phyloP scores from a whole-genome alignment of 2,113 vertebrate species.

The Climacteris rufus region DNA sequence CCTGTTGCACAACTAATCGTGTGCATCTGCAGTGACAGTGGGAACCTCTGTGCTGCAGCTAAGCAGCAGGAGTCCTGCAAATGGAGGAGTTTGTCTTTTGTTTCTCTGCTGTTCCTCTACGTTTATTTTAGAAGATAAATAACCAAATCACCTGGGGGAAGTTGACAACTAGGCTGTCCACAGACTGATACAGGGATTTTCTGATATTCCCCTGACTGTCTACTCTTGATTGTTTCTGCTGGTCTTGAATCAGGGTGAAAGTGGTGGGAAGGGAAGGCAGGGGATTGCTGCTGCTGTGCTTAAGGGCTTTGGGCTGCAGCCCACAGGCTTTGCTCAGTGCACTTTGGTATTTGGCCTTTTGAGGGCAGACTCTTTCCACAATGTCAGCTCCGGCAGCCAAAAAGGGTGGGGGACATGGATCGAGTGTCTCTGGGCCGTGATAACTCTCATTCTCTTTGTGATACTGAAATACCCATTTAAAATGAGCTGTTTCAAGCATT shows the following conservation, averaged over 20 bases:
- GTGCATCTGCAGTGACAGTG: not conserved
- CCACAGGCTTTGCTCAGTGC: rapidly evolving
- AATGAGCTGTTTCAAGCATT: not conserved
- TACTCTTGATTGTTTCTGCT: not conserved
- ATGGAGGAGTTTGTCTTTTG: not conserved
- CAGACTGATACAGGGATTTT: not conserved
- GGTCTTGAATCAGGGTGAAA: not conserved
- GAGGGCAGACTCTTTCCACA: conserved; percentile 29
- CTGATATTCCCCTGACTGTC: not conserved
- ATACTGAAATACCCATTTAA: not conserved
- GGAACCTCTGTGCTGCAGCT: not conserved
- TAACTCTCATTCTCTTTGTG: not conserved
- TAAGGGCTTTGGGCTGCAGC: rapidly evolving
- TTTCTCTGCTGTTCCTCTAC: not conserved
- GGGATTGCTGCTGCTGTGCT: not conserved
- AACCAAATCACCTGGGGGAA: rapidly evolving
- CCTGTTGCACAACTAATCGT: not conserved
- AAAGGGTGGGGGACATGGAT: not conserved
- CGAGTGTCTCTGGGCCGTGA: not conserved
- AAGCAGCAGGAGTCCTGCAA: not conserved
- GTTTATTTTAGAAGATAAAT: not conserved
- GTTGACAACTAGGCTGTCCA: not conserved
- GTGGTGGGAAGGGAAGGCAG: not conserved
- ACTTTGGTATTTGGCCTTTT: conserved; percentile 6
- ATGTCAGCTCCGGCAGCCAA: not conserved